Conservation (phyloP, 2,888 invertebrate genomes). For the Macrophya annulata region DNA sequence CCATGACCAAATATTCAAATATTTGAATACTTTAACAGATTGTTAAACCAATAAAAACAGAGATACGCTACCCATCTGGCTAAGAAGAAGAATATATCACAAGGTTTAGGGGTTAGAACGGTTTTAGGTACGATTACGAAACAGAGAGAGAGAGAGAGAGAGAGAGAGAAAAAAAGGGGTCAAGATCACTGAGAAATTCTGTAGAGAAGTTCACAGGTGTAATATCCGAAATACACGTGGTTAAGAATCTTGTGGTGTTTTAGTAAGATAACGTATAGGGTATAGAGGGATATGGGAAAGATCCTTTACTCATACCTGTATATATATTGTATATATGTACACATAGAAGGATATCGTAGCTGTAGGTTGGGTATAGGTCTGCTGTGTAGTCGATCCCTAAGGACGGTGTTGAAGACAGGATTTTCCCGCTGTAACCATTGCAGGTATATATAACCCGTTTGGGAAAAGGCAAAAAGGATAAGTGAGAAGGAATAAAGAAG, state of each 20-base stretch:
- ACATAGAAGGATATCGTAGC: neutral
- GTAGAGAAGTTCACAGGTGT: conserved; percentile 3
- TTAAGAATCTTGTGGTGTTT: conserved; percentile 1
- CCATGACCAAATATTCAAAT: neutral
- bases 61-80: neutral
- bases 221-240: conserved; percentile 5
- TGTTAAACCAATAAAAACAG: neutral
- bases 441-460: neutral
- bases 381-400: conserved; percentile 12
- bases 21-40: neutral
- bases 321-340: neutral
- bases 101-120: neutral
- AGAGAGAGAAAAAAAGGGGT: neutral
- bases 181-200: neutral
- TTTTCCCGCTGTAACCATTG: neutral
- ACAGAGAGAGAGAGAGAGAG: neutral
- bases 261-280: neutral
- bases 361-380: neutral
- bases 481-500: neutral
- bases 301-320: conserved; percentile 14
- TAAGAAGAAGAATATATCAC: neutral
- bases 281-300: neutral
- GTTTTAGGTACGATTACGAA: neutral
- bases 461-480: neutral
- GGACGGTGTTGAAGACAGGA: conserved; percentile 29